Percentiles rank a stretch among this genome's conserved stretches.
Evolutionary conservation across 2,113 vertebrate genomes (phyloP).

Genomic region (Semnopithecus entellus): DNA sequence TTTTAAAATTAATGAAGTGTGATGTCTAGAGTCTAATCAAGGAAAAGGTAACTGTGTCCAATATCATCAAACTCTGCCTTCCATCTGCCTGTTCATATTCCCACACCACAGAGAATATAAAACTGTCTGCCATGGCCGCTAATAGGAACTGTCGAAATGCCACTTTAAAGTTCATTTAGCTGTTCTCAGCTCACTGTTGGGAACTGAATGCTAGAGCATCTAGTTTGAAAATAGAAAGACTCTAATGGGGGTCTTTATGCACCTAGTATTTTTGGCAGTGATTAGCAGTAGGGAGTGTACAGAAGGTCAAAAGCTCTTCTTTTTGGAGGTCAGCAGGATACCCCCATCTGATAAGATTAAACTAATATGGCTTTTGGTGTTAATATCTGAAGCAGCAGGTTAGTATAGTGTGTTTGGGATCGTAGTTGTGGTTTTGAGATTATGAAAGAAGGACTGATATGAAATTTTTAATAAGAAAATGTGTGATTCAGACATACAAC

Average conservation of each 20-base stretch:
- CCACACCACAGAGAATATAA: conserved; percentile 69
- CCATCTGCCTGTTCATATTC: conserved; percentile 71
- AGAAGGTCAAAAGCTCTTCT: conserved; percentile 86
- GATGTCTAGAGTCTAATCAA: conserved; percentile 71
- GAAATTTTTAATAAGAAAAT: conserved; percentile 67
- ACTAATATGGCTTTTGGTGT: conserved; percentile 86
- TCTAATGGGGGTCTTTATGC: conserved; percentile 86
- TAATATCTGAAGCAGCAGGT: conserved; percentile 85
- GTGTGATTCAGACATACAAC: conserved; percentile 49
- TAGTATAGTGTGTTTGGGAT: conserved; percentile 80
- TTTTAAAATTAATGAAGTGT: conserved; percentile 76
- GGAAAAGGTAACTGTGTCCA: conserved; percentile 75
- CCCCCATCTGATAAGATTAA: conserved; percentile 88
- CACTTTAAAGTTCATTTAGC: conserved; percentile 85
- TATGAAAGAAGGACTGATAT: conserved; percentile 41
- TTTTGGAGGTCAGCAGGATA: conserved; percentile 85
- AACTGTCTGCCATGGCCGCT: conserved; percentile 77
- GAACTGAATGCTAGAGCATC: conserved; percentile 81
- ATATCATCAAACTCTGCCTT: conserved; percentile 61
- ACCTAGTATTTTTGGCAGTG: conserved; percentile 83
- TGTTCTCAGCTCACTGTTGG: conserved; percentile 83
- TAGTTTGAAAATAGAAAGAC: conserved; percentile 85
- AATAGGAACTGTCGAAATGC: conserved; percentile 80
- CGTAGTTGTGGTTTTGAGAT: conserved; percentile 57
- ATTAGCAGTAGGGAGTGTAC: conserved; percentile 86